These are phyloP conservation scores for Rhagium mordax DNA, from an alignment of 2,888 invertebrate species.

Conservation along the genomic window DNA sequence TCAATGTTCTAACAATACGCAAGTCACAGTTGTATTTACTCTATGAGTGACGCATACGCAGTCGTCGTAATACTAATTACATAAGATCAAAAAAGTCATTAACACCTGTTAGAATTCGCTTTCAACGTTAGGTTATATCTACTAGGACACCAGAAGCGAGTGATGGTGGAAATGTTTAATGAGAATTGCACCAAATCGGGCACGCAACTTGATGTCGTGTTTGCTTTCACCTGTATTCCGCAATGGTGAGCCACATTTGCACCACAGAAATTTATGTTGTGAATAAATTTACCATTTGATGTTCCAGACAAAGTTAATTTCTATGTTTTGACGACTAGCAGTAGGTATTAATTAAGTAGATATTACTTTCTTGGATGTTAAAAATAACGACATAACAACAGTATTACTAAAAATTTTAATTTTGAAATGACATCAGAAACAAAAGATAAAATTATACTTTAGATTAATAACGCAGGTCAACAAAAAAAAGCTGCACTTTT, in stretches of 20 bases:
- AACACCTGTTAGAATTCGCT: constrained; percentile 69
- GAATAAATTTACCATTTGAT: too few relatives aligned
- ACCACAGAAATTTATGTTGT: constrained; percentile 34
- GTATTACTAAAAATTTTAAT: too few relatives aligned
- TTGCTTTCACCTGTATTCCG: constrained; percentile 53
- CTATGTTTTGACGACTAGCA: too few relatives aligned
- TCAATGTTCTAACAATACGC: constrained; percentile 11
- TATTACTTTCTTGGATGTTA: too few relatives aligned
- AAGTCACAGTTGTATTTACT: constrained; percentile 9
- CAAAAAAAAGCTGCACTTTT: too few relatives aligned
- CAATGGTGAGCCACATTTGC: constrained; percentile 41
- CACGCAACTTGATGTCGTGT: constrained; percentile 40
- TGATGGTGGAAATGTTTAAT: constrained; percentile 42
- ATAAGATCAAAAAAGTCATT: constrained; percentile 57
- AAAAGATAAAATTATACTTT: too few relatives aligned
- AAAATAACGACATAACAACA: too few relatives aligned
- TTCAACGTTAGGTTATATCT: constrained; percentile 64
- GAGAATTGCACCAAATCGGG: constrained; percentile 39
- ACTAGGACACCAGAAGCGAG: constrained; percentile 59
- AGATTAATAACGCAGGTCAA: too few relatives aligned
- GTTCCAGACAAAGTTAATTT: too few relatives aligned
- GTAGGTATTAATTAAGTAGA: too few relatives aligned
- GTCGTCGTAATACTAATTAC: constrained; percentile 41
- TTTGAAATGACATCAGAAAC: too few relatives aligned
- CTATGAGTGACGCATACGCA: neutral